Base-by-base conservation (phyloP, 2,888 invertebrate genomes). In the Drosophila barbarae region DNA sequence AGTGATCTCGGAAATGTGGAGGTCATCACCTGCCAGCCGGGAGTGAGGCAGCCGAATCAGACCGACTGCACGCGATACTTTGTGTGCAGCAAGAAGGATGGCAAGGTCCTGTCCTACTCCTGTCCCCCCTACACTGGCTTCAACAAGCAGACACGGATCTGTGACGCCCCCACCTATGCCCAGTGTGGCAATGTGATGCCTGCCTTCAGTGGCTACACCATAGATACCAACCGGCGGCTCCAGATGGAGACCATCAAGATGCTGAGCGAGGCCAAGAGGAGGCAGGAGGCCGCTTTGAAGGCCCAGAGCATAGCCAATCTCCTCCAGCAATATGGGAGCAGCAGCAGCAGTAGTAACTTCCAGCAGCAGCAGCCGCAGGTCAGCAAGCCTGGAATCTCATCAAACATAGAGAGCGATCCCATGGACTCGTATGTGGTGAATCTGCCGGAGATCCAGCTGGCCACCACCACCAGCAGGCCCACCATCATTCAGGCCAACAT, bases 51-150 rank as follows among this genome's bases (percentile, higher is more conserved):
- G 36, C 87, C 90, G 2, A 91, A 91, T 73, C 73, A 65, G n/a
- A 91, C 91, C 0, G 90, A 91, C 55, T 91, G 91, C 64, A 89
- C 87, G 2, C 90, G 87, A 30, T 91, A 91, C 68, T 91, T 90
- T 69, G 89, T 90, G 1, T 91, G 91, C 72, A 90, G 90, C 70
- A 89, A 89, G 28, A 88, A 87, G 66, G 89, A 88, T 51, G 88
- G 90, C 8, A 86, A 85, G 32, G 86, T 91, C 0, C 73, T 88
- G 6, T 89, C 90, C 18, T 91, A 91, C 72, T 86, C 89, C 2
- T 91, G 91, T 69, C 91, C 91, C 0, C 83, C 87, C 2, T 89
- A 87, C 39, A 91, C 91, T 0, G 91, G 89, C 0, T 91, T 91
- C 69, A 91, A 91, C 72, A 74, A 85, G 30, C 86, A 88, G 34